These are phyloP conservation scores for Oncorhynchus nerka DNA, from an alignment of 2,113 vertebrate genomes.

Conservation along the genomic window DNA sequence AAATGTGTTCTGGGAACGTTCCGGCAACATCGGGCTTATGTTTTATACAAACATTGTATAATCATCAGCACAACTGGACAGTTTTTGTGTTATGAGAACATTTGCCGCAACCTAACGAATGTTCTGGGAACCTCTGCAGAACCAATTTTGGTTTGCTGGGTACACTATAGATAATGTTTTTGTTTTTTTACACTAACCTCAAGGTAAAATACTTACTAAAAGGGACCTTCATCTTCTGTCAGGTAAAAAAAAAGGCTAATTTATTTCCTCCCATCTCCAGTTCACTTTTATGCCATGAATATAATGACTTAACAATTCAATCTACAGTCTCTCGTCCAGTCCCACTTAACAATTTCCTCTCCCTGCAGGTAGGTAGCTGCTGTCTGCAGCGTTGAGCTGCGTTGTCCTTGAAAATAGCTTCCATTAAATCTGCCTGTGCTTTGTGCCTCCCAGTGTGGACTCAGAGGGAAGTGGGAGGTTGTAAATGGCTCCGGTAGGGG, in stretches of 20 bases:
- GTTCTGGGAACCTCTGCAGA: not conserved
- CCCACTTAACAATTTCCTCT: constrained; percentile 52
- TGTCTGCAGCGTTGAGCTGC: constrained; percentile 30
- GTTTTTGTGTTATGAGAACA: too few species aligned
- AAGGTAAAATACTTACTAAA: not conserved
- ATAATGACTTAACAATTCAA: constrained; percentile 54
- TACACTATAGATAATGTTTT: not conserved
- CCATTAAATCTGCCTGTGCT: constrained; percentile 48
- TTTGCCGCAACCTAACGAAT: too few species aligned
- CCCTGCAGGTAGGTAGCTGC: constrained; percentile 38
- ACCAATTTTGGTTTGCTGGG: too few species aligned
- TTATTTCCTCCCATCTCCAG: constrained; percentile 34
- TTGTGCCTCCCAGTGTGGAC: constrained; percentile 44
- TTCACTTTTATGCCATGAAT: constrained; percentile 38
- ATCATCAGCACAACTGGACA: too few species aligned
- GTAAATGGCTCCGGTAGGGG: constrained; percentile 47
- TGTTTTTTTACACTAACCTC: not conserved
- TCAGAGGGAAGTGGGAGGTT: constrained; percentile 34
- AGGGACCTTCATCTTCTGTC: not conserved
- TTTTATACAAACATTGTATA: too few species aligned
- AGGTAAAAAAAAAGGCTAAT: constrained; percentile 48
- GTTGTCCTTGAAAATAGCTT: constrained; percentile 66
- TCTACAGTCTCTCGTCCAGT: constrained; percentile 40
- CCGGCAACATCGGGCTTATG: too few species aligned
- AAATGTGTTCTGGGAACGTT: too few species aligned